Percentiles rank a stretch among this genome's conserved stretches.
These are phyloP conservation scores for Callithrix jacchus DNA, from an alignment of 2,113 vertebrate genomes.

Conservation along the genomic window DNA sequence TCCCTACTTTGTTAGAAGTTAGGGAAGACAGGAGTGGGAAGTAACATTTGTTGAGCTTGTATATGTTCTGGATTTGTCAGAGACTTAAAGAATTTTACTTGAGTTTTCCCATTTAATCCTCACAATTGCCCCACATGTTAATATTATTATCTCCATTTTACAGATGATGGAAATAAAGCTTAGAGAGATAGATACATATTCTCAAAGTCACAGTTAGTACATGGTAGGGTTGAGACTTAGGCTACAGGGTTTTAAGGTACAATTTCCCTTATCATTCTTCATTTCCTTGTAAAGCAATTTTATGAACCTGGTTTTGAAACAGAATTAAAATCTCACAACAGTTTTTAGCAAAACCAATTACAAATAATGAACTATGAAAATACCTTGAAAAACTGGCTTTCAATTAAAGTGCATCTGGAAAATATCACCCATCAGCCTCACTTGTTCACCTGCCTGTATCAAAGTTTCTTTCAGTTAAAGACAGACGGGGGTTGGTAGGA, in stretches of 20 bases:
- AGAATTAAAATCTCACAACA: neutral
- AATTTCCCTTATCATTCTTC: neutral
- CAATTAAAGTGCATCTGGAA: neutral
- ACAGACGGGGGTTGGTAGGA: neutral
- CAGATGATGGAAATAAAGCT: neutral
- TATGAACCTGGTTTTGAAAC: neutral
- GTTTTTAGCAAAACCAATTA: neutral
- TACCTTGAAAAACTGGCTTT: neutral
- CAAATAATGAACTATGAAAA: neutral
- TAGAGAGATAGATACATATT: neutral
- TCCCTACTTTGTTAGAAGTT: neutral
- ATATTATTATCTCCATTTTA: neutral
- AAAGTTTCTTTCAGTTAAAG: slow-evolving; percentile 6
- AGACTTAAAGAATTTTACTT: neutral
- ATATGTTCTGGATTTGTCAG: neutral
- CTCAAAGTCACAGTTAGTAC: neutral
- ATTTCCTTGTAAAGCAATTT: neutral
- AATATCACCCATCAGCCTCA: neutral
- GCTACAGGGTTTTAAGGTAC: neutral
- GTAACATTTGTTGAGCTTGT: neutral
- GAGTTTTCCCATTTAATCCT: neutral
- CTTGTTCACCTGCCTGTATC: neutral
- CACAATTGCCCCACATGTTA: neutral
- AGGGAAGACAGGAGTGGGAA: neutral
- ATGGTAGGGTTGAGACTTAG: neutral